These are phyloP conservation scores for Otis tarda DNA, from an alignment of 2,113 vertebrate genomes.

Conservation along the genomic window DNA sequence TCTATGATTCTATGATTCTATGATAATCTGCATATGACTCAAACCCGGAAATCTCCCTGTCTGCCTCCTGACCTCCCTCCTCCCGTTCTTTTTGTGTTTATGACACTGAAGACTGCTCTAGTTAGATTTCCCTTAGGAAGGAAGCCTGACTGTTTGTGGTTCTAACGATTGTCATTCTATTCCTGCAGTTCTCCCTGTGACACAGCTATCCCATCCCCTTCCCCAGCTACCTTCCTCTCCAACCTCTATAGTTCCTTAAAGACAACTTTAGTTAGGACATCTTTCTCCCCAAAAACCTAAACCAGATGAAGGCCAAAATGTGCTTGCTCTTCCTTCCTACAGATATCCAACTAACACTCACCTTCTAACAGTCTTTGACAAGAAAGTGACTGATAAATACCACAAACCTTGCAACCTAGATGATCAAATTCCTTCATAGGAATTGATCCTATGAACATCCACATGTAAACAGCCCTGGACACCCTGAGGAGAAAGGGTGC, in stretches of 20 bases:
- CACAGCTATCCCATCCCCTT: background rate
- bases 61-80: too few species aligned
- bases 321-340: background rate
- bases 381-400: background rate
- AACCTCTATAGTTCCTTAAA: background rate
- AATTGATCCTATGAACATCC: background rate
- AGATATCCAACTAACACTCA: background rate
- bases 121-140: background rate
- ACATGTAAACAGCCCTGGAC: background rate
- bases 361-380: background rate
- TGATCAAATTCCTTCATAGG: background rate
- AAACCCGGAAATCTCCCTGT: too few species aligned
- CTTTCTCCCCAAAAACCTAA: rapidly evolving
- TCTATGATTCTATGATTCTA: too few species aligned
- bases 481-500: background rate
- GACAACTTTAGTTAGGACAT: background rate
- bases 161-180: background rate
- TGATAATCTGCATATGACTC: too few species aligned
- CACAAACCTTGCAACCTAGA: background rate
- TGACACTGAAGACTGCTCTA: background rate
- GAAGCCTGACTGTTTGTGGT: background rate
- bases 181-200: background rate
- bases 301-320: background rate
- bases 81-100: too few species aligned
- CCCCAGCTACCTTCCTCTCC: background rate